These are phyloP conservation scores for Entomobrya proxima DNA, from an alignment of 2,888 invertebrate species.

Conservation along the genomic window DNA sequence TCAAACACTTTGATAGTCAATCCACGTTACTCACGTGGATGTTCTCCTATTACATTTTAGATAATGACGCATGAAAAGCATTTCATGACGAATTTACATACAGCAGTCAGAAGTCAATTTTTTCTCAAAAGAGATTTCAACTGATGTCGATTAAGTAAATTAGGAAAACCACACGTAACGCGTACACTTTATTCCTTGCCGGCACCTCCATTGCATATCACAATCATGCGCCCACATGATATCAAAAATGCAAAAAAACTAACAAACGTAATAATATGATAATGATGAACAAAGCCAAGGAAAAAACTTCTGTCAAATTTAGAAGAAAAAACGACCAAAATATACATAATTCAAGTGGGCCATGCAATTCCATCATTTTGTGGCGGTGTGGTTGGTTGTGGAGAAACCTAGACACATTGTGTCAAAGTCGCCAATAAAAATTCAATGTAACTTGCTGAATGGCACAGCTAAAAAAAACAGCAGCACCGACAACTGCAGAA, in stretches of 20 bases:
- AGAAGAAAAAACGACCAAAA: slow-evolving; percentile 14
- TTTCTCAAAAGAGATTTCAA: slow-evolving; percentile 1
- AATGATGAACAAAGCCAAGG: slow-evolving; percentile 11
- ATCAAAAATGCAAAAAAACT: neutral
- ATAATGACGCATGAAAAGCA: neutral
- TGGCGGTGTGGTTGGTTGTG: neutral
- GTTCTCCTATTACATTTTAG: neutral
- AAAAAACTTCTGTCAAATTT: neutral
- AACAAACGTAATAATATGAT: too few species aligned
- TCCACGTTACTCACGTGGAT: neutral
- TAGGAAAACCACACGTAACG: slow-evolving; percentile 37
- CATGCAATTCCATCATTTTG: slow-evolving; percentile 36
- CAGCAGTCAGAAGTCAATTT: neutral
- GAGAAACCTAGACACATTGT: neutral
- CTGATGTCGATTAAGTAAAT: slow-evolving; percentile 1
- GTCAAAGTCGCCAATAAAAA: neutral
- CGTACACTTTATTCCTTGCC: neutral
- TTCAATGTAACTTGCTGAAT: neutral
- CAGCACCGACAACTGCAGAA: neutral
- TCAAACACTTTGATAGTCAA: neutral
- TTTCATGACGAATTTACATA: neutral
- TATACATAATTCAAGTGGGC: slow-evolving; percentile 15
- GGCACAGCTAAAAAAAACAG: slow-evolving; percentile 7
- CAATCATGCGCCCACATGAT: neutral
- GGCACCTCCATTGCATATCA: too few species aligned